Percentiles rank a stretch among this genome's conserved stretches.
Evolutionary conservation across 2,888 invertebrate genomes (phyloP).

Genomic region (Dastarcus helophoroides): DNA sequence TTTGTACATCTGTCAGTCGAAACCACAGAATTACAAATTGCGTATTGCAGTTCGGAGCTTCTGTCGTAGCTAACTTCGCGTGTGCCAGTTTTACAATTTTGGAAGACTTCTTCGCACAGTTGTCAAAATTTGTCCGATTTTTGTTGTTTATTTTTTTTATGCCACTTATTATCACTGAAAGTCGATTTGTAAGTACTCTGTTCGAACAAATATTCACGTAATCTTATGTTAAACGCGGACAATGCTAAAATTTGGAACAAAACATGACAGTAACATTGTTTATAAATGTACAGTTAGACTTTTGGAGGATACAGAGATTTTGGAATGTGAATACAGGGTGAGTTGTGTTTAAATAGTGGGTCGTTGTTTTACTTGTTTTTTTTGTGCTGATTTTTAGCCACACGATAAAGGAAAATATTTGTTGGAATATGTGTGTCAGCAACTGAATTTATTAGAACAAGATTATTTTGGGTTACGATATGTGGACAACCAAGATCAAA

Average conservation of each 20-base stretch:
- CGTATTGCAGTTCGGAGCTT: too few relatives aligned
- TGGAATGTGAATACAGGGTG: constrained; percentile 89
- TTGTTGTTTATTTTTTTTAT: too few relatives aligned
- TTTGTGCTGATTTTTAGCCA: constrained; percentile 47
- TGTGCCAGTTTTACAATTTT: too few relatives aligned
- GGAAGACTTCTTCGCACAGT: too few relatives aligned
- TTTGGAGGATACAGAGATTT: constrained; percentile 80
- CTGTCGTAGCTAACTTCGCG: too few relatives aligned
- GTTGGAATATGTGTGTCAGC: constrained; percentile 81
- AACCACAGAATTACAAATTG: too few relatives aligned
- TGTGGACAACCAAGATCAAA: constrained; percentile 78
- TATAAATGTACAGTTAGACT: constrained; percentile 82
- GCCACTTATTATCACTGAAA: too few relatives aligned
- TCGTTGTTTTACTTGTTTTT: constrained; percentile 8
- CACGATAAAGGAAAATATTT: constrained; percentile 83
- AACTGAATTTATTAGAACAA: constrained; percentile 81
- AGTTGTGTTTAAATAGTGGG: constrained; percentile 8
- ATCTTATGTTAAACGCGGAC: constrained; percentile 14
- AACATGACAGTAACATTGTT: constrained; percentile 65
- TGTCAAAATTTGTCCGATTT: too few relatives aligned
- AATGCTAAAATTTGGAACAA: constrained; percentile 40
- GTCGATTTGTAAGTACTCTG: too few relatives aligned
- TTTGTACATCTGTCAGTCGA: too few relatives aligned
- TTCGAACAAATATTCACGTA: too few relatives aligned
- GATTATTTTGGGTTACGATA: constrained; percentile 91